Base-by-base conservation (phyloP, 2,888 invertebrate genomes). In the Euphydryas editha region DNA sequence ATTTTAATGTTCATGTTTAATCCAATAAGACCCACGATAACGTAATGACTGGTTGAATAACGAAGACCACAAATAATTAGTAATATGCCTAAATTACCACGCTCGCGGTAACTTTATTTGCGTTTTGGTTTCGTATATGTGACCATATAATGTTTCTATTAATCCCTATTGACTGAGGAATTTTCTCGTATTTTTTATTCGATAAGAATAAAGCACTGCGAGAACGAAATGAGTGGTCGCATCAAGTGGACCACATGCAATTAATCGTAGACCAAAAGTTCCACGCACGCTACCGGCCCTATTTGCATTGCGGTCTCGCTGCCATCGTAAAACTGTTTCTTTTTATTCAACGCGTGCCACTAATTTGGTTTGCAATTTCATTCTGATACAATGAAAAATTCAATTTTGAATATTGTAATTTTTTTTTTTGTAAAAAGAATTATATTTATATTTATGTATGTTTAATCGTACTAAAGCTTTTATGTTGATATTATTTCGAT, bases 211-310 rank as follows among this genome's bases (percentile, higher is more conserved):
- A 56, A 62, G 21, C 49, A 37, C n/a, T 20, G 47, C 46, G 55
- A 20, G 54, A 56, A 24, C 47, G 36, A 65, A 62, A 68, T 46
- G 59, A 47, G 49, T 56, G 65, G 62, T 65, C 51, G 24, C 47
- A 57, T 69, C 59, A 69, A 46, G 57, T 30, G 36, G 42, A 64
- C 71, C 69, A 58, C 67, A 67, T 54, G 74, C 73, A 79, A 78
- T 81, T 80, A 82, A 82, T 79, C 78, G 76, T 69, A 74, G 78
- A 78, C 79, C 77, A 81, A 81, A 81, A 79, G 77, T 82, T 79
- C 69, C 65, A 70, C 70, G 66, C 68, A 54, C 58, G 62, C 66
- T 65, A 64, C 58, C 70, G 72, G 65, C 69, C 68, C 75, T 79
- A 76, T 80, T 81, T 81, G 75, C 75, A 68, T 75, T 76, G 75